Percentiles rank a stretch among this genome's conserved stretches.
Conservation (phyloP, 1,140 invertebrate genomes). For the Copidosoma floridanum region DNA sequence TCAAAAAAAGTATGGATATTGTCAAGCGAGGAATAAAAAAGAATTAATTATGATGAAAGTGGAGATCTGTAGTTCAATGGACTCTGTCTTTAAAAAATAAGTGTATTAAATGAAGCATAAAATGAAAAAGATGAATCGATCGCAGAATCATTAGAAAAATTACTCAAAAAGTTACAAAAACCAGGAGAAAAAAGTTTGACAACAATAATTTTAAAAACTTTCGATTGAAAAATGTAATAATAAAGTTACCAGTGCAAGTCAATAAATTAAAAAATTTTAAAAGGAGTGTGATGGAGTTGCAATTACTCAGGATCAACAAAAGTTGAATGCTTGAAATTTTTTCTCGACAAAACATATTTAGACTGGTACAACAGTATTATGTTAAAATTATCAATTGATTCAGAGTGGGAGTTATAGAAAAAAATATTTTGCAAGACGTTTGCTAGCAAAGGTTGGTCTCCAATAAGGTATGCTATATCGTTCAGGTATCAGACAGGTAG, state of each 20-base stretch:
- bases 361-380: neutral
- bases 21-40: conserved; percentile 17
- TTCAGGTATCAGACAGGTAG: neutral
- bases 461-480: neutral
- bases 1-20: conserved; percentile 28
- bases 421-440: neutral
- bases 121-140: neutral
- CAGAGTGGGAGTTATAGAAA: neutral
- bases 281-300: neutral
- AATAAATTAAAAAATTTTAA: neutral
- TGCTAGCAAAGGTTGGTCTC: neutral
- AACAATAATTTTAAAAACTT: neutral
- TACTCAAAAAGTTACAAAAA: neutral
- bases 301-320: neutral
- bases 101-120: neutral
- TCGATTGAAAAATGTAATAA: neutral
- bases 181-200: too few species aligned
- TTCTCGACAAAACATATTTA: neutral
- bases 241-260: neutral
- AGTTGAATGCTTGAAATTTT: neutral
- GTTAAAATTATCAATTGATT: neutral
- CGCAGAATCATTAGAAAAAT: neutral
- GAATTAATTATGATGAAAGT: conserved; percentile 11
- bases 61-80: conserved; percentile 21
- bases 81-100: conserved; percentile 5